phyloP scores from a whole-genome alignment of 2,888 invertebrate species.

The Drosophila peninsularis region DNA sequence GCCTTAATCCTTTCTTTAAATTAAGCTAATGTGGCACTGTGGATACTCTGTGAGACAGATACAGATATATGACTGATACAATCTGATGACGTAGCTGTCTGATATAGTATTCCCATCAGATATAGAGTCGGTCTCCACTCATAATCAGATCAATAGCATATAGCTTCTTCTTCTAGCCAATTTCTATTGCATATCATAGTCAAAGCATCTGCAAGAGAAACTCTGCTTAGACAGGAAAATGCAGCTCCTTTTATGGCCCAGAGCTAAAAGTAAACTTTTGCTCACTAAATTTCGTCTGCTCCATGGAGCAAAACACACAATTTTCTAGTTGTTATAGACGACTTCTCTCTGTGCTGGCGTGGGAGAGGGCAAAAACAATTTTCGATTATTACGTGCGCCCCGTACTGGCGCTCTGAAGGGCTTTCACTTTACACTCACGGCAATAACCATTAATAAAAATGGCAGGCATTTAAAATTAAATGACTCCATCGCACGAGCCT shows the following conservation, averaged over 20 bases:
- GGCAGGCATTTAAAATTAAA: slow-evolving; percentile 77
- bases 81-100: no score
- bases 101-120: no score
- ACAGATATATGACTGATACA: no score
- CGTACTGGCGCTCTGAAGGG: slow-evolving; percentile 7
- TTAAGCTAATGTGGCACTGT: neutral
- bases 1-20: neutral
- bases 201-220: neutral
- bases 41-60: neutral
- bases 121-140: no score
- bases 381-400: slow-evolving; percentile 63
- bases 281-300: slow-evolving; percentile 50
- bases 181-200: neutral
- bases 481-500: slow-evolving; percentile 57
- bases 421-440: slow-evolving; percentile 61
- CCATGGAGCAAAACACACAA: slow-evolving; percentile 37
- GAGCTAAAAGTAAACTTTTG: slow-evolving; percentile 20
- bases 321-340: slow-evolving; percentile 1
- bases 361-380: slow-evolving; percentile 69
- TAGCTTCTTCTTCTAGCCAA: neutral
- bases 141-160: neutral
- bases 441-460: slow-evolving; percentile 78
- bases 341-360: neutral
- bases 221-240: slow-evolving; percentile 1
- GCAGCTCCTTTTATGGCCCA: slow-evolving; percentile 4